phyloP scores from a whole-genome alignment of 2,888 invertebrate genomes.

The Axea sp. region DNA sequence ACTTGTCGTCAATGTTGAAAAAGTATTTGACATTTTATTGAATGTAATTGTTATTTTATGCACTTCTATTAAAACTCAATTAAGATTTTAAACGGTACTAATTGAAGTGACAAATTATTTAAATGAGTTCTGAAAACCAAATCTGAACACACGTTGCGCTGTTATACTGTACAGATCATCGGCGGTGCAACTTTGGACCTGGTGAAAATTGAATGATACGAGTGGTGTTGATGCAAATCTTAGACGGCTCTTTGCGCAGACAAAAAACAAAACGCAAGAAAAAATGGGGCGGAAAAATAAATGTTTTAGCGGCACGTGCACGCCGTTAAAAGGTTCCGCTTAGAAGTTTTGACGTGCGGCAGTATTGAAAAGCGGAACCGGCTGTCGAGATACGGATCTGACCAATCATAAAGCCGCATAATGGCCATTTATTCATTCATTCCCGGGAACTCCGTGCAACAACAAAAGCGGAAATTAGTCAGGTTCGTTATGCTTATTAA shows the following conservation, averaged over 20 bases:
- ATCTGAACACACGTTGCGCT: too few relatives aligned
- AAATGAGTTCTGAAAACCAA: too few relatives aligned
- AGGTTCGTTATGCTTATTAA: conserved; percentile 79
- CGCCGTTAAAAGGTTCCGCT: conserved; percentile 76
- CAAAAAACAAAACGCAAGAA: conserved; percentile 44
- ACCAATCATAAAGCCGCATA: conserved; percentile 79
- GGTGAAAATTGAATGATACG: conserved; percentile 8
- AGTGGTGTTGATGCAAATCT: conserved; percentile 40
- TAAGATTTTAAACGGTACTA: too few relatives aligned
- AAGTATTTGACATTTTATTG: too few relatives aligned
- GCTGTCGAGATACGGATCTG: conserved; percentile 79
- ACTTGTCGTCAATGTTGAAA: too few relatives aligned
- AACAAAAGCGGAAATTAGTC: conserved; percentile 79
- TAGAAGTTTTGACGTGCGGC: conserved; percentile 74
- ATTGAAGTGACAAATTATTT: too few relatives aligned
- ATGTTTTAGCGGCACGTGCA: conserved; percentile 74
- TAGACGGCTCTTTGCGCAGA: conserved; percentile 29
- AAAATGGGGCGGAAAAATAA: conserved; percentile 57
- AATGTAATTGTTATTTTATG: too few relatives aligned
- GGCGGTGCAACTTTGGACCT: conserved; percentile 4
- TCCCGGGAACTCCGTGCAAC: conserved; percentile 63
- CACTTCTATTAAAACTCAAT: too few relatives aligned
- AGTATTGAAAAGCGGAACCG: conserved; percentile 78
- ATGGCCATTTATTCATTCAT: conserved; percentile 77
- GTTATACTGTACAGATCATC: too few relatives aligned